Conservation (phyloP, 2,797 vertebrate species). For the Austrolebias charrua region DNA sequence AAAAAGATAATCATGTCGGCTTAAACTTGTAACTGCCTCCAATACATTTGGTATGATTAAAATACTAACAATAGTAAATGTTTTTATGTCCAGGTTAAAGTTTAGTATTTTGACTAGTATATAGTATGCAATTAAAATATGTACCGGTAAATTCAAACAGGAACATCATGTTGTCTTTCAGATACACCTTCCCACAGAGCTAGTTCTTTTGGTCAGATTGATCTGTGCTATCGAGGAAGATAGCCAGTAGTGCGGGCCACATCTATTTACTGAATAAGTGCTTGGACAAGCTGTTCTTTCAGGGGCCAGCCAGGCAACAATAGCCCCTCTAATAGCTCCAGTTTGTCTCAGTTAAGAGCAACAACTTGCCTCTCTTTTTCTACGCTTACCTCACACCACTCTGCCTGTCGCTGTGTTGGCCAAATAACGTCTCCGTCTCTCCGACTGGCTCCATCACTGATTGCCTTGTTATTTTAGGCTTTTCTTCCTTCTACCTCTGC, state of each 20-base stretch:
- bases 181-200: constrained; percentile 20
- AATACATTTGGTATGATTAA: too few relatives aligned
- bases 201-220: constrained; percentile 56
- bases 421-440: constrained; percentile 43
- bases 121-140: too few relatives aligned
- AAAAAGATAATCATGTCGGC: too few relatives aligned
- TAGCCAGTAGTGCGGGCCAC: constrained; percentile 59
- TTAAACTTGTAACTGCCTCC: too few relatives aligned
- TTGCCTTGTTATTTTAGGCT: constrained; percentile 30
- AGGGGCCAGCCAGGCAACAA: constrained; percentile 70
- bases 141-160: neutral
- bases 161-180: neutral
- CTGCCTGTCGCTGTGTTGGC: constrained; percentile 21
- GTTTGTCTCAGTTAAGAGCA: constrained; percentile 79
- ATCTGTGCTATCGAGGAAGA: constrained; percentile 67
- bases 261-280: constrained; percentile 74
- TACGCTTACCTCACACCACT: constrained; percentile 27
- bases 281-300: constrained; percentile 76
- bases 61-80: too few relatives aligned
- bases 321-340: constrained; percentile 71
- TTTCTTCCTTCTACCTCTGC: constrained; percentile 11
- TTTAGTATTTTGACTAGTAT: too few relatives aligned
- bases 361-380: constrained; percentile 37
- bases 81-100: too few relatives aligned
- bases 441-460: constrained; percentile 5